These are phyloP conservation scores for Anneissia japonica DNA, from an alignment of 35 echinoderm and acorn worm species.

Conservation along the genomic window DNA sequence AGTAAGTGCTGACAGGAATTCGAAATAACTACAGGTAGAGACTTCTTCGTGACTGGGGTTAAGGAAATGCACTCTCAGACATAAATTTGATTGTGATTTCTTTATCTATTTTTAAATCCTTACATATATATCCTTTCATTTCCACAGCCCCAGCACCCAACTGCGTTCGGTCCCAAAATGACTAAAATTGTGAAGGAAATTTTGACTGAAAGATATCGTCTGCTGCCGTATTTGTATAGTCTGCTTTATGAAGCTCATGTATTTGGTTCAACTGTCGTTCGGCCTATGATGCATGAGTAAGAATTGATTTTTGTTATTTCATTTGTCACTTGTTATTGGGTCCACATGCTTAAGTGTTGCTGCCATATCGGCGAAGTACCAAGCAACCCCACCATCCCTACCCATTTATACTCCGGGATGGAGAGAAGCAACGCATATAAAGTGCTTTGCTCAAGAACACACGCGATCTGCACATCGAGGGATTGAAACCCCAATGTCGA, in stretches of 20 bases:
- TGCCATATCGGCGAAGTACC: no score
- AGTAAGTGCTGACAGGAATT: no score
- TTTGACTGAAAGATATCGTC: conserved; percentile 26
- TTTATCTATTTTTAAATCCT: neutral
- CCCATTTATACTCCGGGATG: neutral
- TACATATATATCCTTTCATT: neutral
- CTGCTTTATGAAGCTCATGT: conserved; percentile 34
- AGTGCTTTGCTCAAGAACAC: no score
- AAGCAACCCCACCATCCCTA: neutral
- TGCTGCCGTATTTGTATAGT: conserved; percentile 47
- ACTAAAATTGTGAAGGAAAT: conserved; percentile 27
- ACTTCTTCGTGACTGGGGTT: no score
- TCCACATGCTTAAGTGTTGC: no score
- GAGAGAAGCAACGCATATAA: neutral
- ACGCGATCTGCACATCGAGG: no score
- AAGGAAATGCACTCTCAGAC: neutral
- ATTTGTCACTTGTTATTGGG: no score
- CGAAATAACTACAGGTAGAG: no score
- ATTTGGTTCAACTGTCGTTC: conserved; percentile 28
- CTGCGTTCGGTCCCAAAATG: conserved; percentile 34
- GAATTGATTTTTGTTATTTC: neutral
- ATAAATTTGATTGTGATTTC: neutral
- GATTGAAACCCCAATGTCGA: no score
- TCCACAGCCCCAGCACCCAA: conserved; percentile 53
- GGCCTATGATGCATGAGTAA: conserved; percentile 50